Evolutionary conservation across 2,888 invertebrate genomes (phyloP), one percentile per base, ranked within the genome.

Genomic region (Cosmorhoe ocellata): DNA sequence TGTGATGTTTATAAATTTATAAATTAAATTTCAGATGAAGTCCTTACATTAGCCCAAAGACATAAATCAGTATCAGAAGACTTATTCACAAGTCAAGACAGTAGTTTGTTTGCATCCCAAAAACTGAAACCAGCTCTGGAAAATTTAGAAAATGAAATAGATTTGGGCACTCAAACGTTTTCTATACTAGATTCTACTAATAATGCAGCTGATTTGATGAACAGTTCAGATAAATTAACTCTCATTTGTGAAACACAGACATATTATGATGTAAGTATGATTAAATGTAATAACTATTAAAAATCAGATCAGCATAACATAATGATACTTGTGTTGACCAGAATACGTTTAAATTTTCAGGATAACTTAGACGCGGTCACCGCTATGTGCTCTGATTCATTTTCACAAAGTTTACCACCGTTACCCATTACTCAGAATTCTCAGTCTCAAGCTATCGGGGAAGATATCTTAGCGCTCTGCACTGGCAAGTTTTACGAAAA

Each of bases 401-500:
- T 79, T 32, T 70, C 82, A 0, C 76, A 84, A 66, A 75, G 70
- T 38, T 75, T 81, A 69, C 49, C 84, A 70, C 58, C 91, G 76
- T 60, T 70, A 36, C 59, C 66, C 51, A 58, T 66, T 30, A 58
- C 70, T 4, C 80, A 81, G 37, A 47, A 67, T 1, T 75, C 84
- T 8, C 74, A 81, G 42, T 79, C 83, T 1, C 79, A 76, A 62
- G 68, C 77, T 40, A 73, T 90, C 38, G 90, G 91, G 30, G 90
- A 89, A 51, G 91, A 91, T 61, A 66, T 92, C 3, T 63, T 91
- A 34, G 91, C 81, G 3, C 66, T 93, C 9, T 93, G 92, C 61
- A 92, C 92, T 3, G 93, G 92, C 0, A 84, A 91, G 51, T 93
- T 93, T 66, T 91, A 88, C 63, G 84, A 89, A 14, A 86, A 84